Conservation (phyloP, 2,113 vertebrate genomes). For the Cygnus buccinator region DNA sequence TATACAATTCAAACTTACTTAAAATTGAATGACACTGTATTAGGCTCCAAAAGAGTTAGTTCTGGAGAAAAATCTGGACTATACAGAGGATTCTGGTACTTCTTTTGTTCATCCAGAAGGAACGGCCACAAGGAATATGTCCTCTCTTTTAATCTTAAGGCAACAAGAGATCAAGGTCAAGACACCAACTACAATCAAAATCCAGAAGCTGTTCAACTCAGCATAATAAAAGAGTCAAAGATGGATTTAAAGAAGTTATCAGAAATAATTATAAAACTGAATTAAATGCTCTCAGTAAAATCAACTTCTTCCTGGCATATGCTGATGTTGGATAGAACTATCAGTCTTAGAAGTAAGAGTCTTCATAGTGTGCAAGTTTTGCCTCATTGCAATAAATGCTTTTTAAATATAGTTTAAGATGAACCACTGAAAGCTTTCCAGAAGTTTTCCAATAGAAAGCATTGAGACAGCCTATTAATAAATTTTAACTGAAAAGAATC, state of each 20-base stretch:
- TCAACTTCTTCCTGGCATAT: background rate
- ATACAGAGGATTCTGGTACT: constrained; percentile 92
- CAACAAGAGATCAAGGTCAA: constrained; percentile 11
- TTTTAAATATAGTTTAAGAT: background rate
- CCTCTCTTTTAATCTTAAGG: constrained; percentile 87
- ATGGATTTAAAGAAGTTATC: background rate
- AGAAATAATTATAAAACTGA: background rate
- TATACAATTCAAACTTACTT: constrained; percentile 82
- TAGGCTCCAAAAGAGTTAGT: constrained; percentile 87
- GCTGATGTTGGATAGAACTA: background rate
- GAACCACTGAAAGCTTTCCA: background rate
- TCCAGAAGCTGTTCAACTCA: background rate
- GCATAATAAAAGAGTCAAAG: background rate
- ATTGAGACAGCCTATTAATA: background rate
- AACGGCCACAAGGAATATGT: constrained; percentile 94
- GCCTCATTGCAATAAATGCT: background rate
- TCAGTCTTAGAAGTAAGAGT: background rate
- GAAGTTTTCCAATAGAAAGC: background rate
- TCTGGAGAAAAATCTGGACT: constrained; percentile 77
- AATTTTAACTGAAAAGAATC: background rate
- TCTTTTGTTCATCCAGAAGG: constrained; percentile 87
- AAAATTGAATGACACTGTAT: constrained; percentile 91
- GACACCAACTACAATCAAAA: background rate
- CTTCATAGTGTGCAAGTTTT: background rate
- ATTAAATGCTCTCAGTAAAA: background rate